Conservation (phyloP, 1,140 invertebrate species). For the Drosophila neocordata region DNA sequence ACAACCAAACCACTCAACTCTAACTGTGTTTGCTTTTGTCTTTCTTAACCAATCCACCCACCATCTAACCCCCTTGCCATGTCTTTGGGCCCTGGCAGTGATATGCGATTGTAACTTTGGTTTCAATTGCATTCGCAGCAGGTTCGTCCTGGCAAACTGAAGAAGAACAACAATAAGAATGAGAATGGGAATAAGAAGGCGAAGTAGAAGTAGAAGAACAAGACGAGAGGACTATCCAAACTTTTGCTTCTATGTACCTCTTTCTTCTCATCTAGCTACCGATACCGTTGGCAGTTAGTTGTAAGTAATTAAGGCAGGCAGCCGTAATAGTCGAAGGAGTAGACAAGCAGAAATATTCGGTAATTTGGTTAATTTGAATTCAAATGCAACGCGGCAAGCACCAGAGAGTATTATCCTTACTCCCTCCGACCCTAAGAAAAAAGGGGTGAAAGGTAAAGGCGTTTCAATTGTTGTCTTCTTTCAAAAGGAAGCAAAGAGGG, state of each 20-base stretch:
- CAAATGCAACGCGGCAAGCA: slow-evolving; percentile 30
- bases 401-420: background rate
- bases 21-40: slow-evolving; percentile 6
- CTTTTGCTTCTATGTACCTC: slow-evolving; percentile 25
- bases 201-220: background rate
- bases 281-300: slow-evolving; percentile 43
- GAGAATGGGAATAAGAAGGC: too few relatives aligned
- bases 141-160: background rate
- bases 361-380: slow-evolving; percentile 76
- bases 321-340: slow-evolving; percentile 1
- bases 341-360: slow-evolving; percentile 53
- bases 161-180: too few relatives aligned
- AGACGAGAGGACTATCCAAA: slow-evolving; percentile 42
- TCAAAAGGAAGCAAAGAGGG: background rate
- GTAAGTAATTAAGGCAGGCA: slow-evolving; percentile 65
- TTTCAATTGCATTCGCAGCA: slow-evolving; percentile 55
- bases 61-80: too few relatives aligned
- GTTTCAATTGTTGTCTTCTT: slow-evolving; percentile 8
- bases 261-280: background rate
- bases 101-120: slow-evolving; percentile 57
- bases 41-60: background rate
- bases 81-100: slow-evolving; percentile 40
- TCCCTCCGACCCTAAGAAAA: background rate
- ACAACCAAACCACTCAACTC: background rate
- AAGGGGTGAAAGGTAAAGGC: background rate